Evolutionary conservation across 2,888 invertebrate species (phyloP), one percentile per base, ranked within the genome.

Genomic region (Hetaerina titia): DNA sequence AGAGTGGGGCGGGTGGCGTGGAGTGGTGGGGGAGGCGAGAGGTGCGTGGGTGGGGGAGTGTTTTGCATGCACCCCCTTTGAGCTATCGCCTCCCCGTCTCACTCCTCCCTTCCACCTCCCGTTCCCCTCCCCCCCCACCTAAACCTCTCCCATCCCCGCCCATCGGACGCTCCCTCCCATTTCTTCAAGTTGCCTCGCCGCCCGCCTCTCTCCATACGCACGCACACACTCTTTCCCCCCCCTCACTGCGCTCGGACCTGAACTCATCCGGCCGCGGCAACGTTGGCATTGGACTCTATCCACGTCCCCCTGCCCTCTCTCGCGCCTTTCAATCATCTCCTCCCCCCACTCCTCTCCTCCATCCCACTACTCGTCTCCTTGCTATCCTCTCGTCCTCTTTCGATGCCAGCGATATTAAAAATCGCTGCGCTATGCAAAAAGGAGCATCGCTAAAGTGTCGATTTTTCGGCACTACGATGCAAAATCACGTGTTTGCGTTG

Each of bases 261-360:
- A 69, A 7, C 69, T 69, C 69, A 69, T n/a, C n/a, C 69, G 69
- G n/a, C n/a, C 69, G 69, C 69, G 69, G 69, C 22, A 31, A 60
- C 25, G 25, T 63, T 63, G 90, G 90, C 90, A 90, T 90, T 90
- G 22, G 31, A 63, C 45, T 90, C 90, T 64, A 90, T 90, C 64
- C 90, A 64, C 22, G 45, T 64, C 90, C 64, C 22, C 64, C 90
- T 5, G 25, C 90, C 90, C 22, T 15, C 58, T 15, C 58, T 90
- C 89, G 25, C 57, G 22, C 63, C 60, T 64, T n/a, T n/a, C n/a
- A n/a, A n/a, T n/a, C n/a, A n/a, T n/a, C 88, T 69, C 45, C 56
- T 31, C 45, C 31, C 13, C 8, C 19, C 90, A 11, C 57, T 0
- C 45, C 69, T 22, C 22, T 69, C 69, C 19, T 22, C n/a, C 69